Base-by-base conservation (phyloP, 2,113 vertebrate species). In the Gavialis gangeticus region DNA sequence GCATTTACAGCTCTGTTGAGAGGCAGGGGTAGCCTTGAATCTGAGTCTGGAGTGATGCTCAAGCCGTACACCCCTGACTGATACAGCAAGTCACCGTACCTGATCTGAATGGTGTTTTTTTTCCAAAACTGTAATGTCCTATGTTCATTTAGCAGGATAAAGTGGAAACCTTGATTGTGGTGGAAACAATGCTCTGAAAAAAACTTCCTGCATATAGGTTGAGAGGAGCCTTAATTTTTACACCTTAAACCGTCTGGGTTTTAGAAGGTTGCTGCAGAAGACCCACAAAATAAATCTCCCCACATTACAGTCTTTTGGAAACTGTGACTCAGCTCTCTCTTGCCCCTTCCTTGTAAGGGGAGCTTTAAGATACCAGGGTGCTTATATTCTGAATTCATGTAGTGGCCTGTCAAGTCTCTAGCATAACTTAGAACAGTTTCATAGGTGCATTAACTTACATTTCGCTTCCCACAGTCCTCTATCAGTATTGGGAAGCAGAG, bases 221-320 rank as follows among this genome's bases (percentile, higher is more conserved):
- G 15, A 18, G 66, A 37, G 28, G 28, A 30, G n/a, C 66, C 18
- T 34, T 18, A 4, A 67, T 67, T 67, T 67, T 34, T 67, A 34
- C 66, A 34, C 28, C 18, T 67, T 30, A 30, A 67, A 67, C 17
- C 8, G 14, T 11, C 66, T 30, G n/a, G 19, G 30, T 34, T 34
- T 37, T 86, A 73, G 84, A 82, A 78, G 3, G 5, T 21, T 34
- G 18, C n/a, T 27, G 14, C 2, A 88, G 83, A 82, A 66, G 10
- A 30, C 12, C 54, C 25, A 64, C n/a, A 84, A 89, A 76, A 69
- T 37, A 69, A 5, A 5, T 71, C 88, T 27, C 15, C 54, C 37
- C 64, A 91, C 90, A 83, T 76, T 28, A 73, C 37, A 75, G 12
- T 34, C 37, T 67, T 91, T 87, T 79, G 57, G 73, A 91, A 96